Conservation (phyloP, 2,888 invertebrate species). For the Stomorhina lunata region DNA sequence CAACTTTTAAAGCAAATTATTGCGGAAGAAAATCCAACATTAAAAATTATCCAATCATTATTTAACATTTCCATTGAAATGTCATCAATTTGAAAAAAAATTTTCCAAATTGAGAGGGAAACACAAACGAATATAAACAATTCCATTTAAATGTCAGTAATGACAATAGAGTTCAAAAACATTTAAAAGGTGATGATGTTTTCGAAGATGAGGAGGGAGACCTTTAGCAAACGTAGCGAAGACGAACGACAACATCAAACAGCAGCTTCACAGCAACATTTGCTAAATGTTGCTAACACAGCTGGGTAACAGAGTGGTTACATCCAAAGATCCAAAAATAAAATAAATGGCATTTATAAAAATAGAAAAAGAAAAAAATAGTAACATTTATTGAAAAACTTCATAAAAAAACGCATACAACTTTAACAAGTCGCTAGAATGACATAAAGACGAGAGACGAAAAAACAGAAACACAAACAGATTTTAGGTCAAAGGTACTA, state of each 20-base stretch:
- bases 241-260: slow-evolving; percentile 1
- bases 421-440: slow-evolving; percentile 12
- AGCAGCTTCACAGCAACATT: slow-evolving; percentile 42
- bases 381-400: neutral
- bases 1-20: neutral
- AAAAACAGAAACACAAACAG: neutral
- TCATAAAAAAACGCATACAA: slow-evolving; percentile 9
- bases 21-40: neutral
- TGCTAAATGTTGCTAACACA: slow-evolving; percentile 42
- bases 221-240: slow-evolving; percentile 13
- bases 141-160: slow-evolving; percentile 59
- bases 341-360: slow-evolving; percentile 43
- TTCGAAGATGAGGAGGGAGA: slow-evolving; percentile 4
- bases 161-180: slow-evolving; percentile 51
- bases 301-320: neutral
- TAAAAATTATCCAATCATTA: neutral
- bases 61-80: slow-evolving; percentile 23
- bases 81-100: slow-evolving; percentile 16
- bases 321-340: slow-evolving; percentile 26
- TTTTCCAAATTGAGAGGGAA: slow-evolving; percentile 2
- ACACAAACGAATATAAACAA: neutral
- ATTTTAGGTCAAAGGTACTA: slow-evolving; percentile 54
- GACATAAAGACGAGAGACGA: neutral
- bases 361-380: neutral
- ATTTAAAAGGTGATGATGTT: slow-evolving; percentile 47